Percentiles rank a stretch among this genome's conserved stretches.
These are phyloP conservation scores for Heliconius himera DNA, from an alignment of 1,140 invertebrate genomes.

Conservation along the genomic window DNA sequence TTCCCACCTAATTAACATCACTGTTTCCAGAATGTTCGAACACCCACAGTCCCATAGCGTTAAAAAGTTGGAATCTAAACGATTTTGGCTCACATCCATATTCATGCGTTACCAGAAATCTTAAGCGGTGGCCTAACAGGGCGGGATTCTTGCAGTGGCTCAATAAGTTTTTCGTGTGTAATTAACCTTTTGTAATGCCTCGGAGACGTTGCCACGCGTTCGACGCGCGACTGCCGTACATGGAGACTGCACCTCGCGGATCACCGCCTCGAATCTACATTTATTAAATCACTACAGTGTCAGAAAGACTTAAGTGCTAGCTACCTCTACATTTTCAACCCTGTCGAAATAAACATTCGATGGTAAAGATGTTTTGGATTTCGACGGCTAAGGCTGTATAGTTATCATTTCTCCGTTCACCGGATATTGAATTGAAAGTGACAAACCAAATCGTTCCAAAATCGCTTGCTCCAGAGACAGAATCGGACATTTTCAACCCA, in stretches of 20 bases:
- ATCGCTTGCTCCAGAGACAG: slow-evolving; percentile 30
- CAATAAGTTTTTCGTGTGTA: slow-evolving; percentile 69
- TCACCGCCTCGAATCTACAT: slow-evolving; percentile 48
- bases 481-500: slow-evolving; percentile 43
- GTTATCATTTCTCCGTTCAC: not conserved
- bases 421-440: slow-evolving; percentile 33
- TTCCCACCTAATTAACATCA: slow-evolving; percentile 46
- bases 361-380: not conserved
- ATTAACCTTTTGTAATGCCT: slow-evolving; percentile 70
- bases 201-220: slow-evolving; percentile 67
- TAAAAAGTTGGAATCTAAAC: slow-evolving; percentile 66
- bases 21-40: slow-evolving; percentile 53
- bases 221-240: slow-evolving; percentile 65
- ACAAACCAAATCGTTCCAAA: slow-evolving; percentile 38
- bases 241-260: slow-evolving; percentile 54
- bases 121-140: slow-evolving; percentile 69
- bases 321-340: not conserved
- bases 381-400: not conserved
- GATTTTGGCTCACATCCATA: slow-evolving; percentile 70
- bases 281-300: slow-evolving; percentile 30
- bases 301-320: slow-evolving; percentile 36
- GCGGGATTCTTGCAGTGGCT: slow-evolving; percentile 57
- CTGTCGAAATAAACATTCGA: not conserved
- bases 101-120: slow-evolving; percentile 71
- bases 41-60: slow-evolving; percentile 57